Conservation (phyloP, 2,888 invertebrate species). For the Galerucella calmariensis region DNA sequence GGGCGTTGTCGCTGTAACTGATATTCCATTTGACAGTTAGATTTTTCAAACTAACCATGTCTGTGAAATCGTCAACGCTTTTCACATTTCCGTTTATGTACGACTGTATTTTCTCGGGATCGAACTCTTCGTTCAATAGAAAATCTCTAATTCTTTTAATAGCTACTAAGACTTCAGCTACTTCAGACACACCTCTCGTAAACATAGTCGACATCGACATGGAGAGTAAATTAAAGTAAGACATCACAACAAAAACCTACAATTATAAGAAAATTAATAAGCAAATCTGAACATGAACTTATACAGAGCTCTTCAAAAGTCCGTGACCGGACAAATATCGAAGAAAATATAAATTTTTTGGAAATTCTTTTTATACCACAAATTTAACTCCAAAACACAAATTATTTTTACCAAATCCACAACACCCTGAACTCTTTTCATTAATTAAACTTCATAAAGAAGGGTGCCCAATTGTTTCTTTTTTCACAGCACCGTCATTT, state of each 20-base stretch:
- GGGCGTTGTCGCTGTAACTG: constrained; percentile 55
- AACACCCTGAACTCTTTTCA: too few relatives aligned
- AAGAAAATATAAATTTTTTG: too few relatives aligned
- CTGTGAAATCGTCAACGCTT: constrained; percentile 64
- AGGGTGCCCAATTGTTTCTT: too few relatives aligned
- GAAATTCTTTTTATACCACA: too few relatives aligned
- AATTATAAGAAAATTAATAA: neutral
- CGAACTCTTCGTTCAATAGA: constrained; percentile 58
- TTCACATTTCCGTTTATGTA: constrained; percentile 49
- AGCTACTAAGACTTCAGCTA: constrained; percentile 64
- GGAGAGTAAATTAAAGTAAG: constrained; percentile 68
- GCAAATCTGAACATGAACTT: too few relatives aligned
- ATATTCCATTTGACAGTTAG: constrained; percentile 61
- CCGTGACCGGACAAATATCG: too few relatives aligned
- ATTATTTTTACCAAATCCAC: too few relatives aligned
- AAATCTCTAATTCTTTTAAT: constrained; percentile 63
- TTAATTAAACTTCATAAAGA: too few relatives aligned
- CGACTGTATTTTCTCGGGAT: constrained; percentile 27
- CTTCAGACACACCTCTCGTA: constrained; percentile 64
- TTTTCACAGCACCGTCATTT: too few relatives aligned
- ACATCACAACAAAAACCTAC: constrained; percentile 68
- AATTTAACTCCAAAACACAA: too few relatives aligned
- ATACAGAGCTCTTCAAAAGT: too few relatives aligned
- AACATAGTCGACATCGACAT: constrained; percentile 71
- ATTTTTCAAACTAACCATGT: constrained; percentile 69